Conservation (phyloP, 1,140 invertebrate genomes). For the Drosophila asahinai region DNA sequence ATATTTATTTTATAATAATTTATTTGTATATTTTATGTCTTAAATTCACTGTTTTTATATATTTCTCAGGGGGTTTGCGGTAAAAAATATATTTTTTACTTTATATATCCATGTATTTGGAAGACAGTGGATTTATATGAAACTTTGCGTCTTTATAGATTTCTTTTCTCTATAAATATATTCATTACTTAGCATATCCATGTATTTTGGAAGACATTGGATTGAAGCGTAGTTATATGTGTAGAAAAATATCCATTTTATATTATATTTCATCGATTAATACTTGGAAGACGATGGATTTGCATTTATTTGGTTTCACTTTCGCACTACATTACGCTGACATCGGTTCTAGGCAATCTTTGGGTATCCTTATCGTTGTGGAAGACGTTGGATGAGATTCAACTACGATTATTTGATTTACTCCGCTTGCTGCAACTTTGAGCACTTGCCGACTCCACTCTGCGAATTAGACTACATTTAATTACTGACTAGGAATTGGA, state of each 20-base stretch:
- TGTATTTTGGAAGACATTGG: constrained; percentile 37
- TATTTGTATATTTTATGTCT: constrained; percentile 1
- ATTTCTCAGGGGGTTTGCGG: not conserved
- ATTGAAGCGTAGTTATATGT: constrained; percentile 10
- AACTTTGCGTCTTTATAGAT: not conserved
- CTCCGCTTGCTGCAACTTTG: constrained; percentile 46
- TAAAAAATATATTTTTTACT: not conserved
- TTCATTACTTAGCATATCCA: constrained; percentile 13
- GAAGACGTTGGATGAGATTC: constrained; percentile 61
- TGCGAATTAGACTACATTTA: constrained; percentile 56
- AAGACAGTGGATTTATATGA: constrained; percentile 27
- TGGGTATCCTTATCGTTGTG: constrained; percentile 29
- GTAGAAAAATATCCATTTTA: constrained; percentile 56
- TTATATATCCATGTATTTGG: constrained; percentile 25
- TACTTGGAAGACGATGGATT: constrained; percentile 74
- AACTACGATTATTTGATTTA: constrained; percentile 21
- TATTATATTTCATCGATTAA: constrained; percentile 27
- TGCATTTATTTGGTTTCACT: constrained; percentile 24
- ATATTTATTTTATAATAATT: too few species aligned
- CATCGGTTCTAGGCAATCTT: constrained; percentile 7
- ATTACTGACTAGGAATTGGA: constrained; percentile 74
- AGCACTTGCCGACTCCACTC: constrained; percentile 40
- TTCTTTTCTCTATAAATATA: constrained; percentile 3
- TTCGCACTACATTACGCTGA: constrained; percentile 35
- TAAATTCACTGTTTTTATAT: not conserved